Evolutionary conservation across 2,888 invertebrate species (phyloP).

Genomic region (Drosophila hamatofila): DNA sequence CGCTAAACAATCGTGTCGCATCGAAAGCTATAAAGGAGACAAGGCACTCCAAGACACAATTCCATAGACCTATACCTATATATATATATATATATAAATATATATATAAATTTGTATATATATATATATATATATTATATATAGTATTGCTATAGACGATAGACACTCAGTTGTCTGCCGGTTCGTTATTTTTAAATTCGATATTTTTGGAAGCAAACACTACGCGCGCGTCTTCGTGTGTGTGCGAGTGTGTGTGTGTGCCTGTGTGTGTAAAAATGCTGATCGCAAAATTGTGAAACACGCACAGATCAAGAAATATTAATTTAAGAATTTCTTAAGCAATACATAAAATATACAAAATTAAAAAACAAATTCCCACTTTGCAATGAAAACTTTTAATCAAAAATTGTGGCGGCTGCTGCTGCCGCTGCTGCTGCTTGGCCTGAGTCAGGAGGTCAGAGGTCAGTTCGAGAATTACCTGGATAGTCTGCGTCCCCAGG

Average conservation of each 20-base stretch:
- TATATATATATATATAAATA: slow-evolving; percentile 9
- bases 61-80: slow-evolving; percentile 44
- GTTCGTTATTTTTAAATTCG: slow-evolving; percentile 80
- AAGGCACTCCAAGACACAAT: slow-evolving; percentile 57
- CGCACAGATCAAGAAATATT: slow-evolving; percentile 13
- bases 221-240: slow-evolving; percentile 31
- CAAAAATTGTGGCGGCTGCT: slow-evolving; percentile 63
- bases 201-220: slow-evolving; percentile 78
- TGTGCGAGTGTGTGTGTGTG: slow-evolving; percentile 15
- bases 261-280: slow-evolving; percentile 62
- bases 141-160: slow-evolving; percentile 23
- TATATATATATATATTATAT: slow-evolving; percentile 6
- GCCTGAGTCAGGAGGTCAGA: slow-evolving; percentile 51
- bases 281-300: slow-evolving; percentile 62
- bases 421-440: slow-evolving; percentile 51
- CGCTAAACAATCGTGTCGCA: slow-evolving; percentile 7
- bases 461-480: slow-evolving; percentile 79
- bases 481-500: slow-evolving; percentile 77
- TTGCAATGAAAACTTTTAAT: slow-evolving; percentile 55
- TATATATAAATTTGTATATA: slow-evolving; percentile 8
- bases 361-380: slow-evolving; percentile 5
- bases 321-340: slow-evolving; percentile 15
- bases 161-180: slow-evolving; percentile 43
- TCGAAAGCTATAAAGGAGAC: slow-evolving; percentile 15
- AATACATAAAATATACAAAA: slow-evolving; percentile 3